Evolutionary conservation across 2,888 invertebrate species (phyloP), one percentile per base, ranked within the genome.

Genomic region (Euspilapteryx auroguttella): DNA sequence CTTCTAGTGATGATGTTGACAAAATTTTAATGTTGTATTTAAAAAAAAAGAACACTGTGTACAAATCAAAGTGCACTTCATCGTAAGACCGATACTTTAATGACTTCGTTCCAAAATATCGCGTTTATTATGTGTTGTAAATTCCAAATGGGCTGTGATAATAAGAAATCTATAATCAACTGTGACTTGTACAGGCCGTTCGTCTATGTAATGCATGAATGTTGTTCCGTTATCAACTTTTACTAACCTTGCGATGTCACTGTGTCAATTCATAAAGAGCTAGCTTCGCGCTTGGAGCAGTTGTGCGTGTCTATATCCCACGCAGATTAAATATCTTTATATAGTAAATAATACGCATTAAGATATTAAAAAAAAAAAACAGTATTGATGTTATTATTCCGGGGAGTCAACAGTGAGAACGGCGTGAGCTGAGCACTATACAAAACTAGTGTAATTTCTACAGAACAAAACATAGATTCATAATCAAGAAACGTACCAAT

Each of bases 111-210:
- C 54, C 58, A 42, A 62, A 65, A 66, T 58, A 64, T 55, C 56
- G 54, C 61, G 56, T 64, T 69, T 22, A 62, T 64, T 64, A 68
- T 69, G 58, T 69, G 69, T 73, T 71, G 64, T 73, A 83, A 83
- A 84, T 84, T 85, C 84, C 85, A 85, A 84, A 81, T 81, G 84
- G 85, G 85, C 86, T 86, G 86, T 86, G 86, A 86, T 83, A 82
- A 80, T 81, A 69, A 34, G 10, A 14, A 64, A 59, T 55, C 42
- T 63, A 64, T 62, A 61, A 79, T 80, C 80, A 79, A 78, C 79
- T 78, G 79, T 79, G 65, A 80, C 77, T 82, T n/a, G 81, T 82
- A 82, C 81, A 81, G 81, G 79, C 81, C 81, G 80, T 79, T 79
- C 63, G 78, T 81, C 62, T 78, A 69, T 76, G 75, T 79, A 54